Conservation (phyloP, 1,140 invertebrate genomes). For the Archivesica marissinica region DNA sequence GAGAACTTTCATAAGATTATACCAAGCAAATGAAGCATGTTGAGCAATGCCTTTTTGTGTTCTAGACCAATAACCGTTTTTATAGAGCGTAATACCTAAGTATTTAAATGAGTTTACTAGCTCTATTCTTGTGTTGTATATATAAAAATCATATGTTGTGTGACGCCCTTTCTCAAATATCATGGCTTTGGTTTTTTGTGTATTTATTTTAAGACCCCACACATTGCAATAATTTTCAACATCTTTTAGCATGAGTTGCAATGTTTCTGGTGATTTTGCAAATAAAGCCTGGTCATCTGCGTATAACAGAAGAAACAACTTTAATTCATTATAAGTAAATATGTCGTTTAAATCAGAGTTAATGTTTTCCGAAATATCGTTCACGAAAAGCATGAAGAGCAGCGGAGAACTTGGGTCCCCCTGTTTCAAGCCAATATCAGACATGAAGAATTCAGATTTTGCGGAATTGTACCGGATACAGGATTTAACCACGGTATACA, state of each 20-base stretch:
- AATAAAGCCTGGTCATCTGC: not conserved
- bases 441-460: not conserved
- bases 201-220: conserved; percentile 39
- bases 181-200: conserved; percentile 17
- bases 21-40: not conserved
- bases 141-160: not conserved
- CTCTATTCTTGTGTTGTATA: not conserved
- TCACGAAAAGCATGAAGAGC: conserved; percentile 6
- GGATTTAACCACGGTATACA: not conserved
- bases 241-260: conserved; percentile 1
- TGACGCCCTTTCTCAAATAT: conserved; percentile 1
- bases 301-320: not conserved
- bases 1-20: conserved; percentile 11
- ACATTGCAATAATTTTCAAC: conserved; percentile 17
- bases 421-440: not conserved
- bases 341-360: not conserved
- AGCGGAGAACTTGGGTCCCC: not conserved
- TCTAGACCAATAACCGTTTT: conserved; percentile 2
- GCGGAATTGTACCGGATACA: not conserved
- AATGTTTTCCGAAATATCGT: not conserved
- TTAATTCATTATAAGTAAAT: not conserved
- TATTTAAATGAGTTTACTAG: conserved; percentile 10
- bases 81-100: not conserved
- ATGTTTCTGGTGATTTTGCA: not conserved
- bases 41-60: conserved; percentile 18